Percentiles rank a stretch among this genome's conserved stretches.
phyloP scores from a whole-genome alignment of 2,888 invertebrate species.

The Actias luna region DNA sequence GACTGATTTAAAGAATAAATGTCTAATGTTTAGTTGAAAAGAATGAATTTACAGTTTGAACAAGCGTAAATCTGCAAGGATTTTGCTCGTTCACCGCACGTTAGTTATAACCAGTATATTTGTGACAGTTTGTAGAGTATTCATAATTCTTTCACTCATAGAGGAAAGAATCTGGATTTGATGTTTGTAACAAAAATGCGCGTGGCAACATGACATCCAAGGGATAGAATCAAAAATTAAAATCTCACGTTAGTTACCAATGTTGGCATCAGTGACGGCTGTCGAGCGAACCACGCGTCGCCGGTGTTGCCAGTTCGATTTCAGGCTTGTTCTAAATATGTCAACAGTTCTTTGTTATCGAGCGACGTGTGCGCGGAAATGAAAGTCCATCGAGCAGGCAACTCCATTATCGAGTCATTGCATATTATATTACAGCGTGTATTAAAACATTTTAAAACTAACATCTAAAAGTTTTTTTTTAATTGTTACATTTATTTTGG shows the following conservation, averaged over 20 bases:
- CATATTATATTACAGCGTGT: slow-evolving; percentile 58
- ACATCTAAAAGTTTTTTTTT: slow-evolving; percentile 31
- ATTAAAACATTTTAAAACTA: slow-evolving; percentile 43
- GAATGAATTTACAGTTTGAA: slow-evolving; percentile 46
- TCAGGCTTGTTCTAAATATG: slow-evolving; percentile 82
- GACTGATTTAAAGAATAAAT: slow-evolving; percentile 24
- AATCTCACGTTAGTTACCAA: slow-evolving; percentile 68
- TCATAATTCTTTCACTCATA: slow-evolving; percentile 35
- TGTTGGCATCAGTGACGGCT: slow-evolving; percentile 68
- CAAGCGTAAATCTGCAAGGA: background rate
- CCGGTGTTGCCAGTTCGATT: slow-evolving; percentile 65
- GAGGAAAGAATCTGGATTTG: slow-evolving; percentile 68
- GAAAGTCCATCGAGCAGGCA: slow-evolving; percentile 75
- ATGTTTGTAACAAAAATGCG: slow-evolving; percentile 64
- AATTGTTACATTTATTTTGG: slow-evolving; percentile 6
- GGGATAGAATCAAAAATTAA: slow-evolving; percentile 79
- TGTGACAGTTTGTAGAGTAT: slow-evolving; percentile 66
- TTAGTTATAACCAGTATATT: slow-evolving; percentile 52
- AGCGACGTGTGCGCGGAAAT: slow-evolving; percentile 76
- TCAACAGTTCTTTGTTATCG: slow-evolving; percentile 80
- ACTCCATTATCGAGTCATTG: slow-evolving; percentile 67
- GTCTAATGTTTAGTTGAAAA: slow-evolving; percentile 60
- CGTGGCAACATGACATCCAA: slow-evolving; percentile 53
- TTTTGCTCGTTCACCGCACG: slow-evolving; percentile 42
- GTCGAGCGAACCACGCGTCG: slow-evolving; percentile 52